These are phyloP conservation scores for Electrophaes corylata DNA, from an alignment of 2,888 invertebrate genomes.

Conservation along the genomic window DNA sequence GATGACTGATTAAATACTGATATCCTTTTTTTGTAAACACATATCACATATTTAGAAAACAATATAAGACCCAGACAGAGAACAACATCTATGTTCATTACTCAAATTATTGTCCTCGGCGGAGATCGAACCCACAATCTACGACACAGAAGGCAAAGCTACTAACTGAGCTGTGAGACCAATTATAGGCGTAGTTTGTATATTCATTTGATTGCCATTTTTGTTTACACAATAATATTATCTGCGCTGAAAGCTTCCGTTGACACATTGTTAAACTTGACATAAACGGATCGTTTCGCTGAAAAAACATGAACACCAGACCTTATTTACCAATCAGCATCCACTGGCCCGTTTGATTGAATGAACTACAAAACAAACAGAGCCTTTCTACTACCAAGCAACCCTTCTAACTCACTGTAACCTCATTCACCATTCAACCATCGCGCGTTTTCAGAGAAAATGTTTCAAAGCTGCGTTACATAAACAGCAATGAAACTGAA, in stretches of 20 bases:
- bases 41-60: too few species aligned
- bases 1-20: too few species aligned
- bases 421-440: conserved; percentile 6
- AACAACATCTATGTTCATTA: too few species aligned
- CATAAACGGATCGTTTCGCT: conserved; percentile 48
- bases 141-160: too few species aligned
- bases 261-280: conserved; percentile 64
- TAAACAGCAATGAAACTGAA: conserved; percentile 14
- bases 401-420: conserved; percentile 10
- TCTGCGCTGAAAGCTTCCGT: conserved; percentile 44
- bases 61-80: too few species aligned
- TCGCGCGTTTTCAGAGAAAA: background rate
- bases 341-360: conserved; percentile 68
- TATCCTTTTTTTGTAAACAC: too few species aligned
- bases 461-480: background rate
- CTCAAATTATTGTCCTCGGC: too few species aligned
- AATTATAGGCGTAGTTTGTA: too few species aligned
- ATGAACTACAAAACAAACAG: conserved; percentile 62
- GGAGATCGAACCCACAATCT: too few species aligned
- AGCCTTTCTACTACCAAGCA: conserved; percentile 39
- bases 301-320: conserved; percentile 46
- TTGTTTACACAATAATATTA: conserved; percentile 6
- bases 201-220: background rate
- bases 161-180: too few species aligned
- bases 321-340: conserved; percentile 71